Conservation (phyloP, 2,888 invertebrate genomes). For the Embidobia sp. region DNA sequence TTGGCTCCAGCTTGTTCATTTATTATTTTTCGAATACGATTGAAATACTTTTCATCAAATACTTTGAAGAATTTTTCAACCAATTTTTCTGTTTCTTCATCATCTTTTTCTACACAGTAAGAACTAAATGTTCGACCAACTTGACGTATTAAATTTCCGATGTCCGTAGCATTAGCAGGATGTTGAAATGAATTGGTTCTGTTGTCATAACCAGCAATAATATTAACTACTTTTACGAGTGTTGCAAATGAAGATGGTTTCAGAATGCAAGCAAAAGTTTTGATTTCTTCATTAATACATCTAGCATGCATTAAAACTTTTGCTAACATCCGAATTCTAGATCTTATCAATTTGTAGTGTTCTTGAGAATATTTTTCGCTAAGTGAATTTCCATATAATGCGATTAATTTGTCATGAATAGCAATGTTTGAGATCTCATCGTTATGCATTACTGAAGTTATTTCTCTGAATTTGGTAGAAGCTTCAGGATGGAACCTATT, state of each 20-base stretch:
- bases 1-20: conserved; percentile 15
- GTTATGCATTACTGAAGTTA: not conserved
- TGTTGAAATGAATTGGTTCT: conserved; percentile 2
- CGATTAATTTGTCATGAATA: conserved; percentile 6
- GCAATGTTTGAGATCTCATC: not conserved
- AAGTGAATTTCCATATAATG: conserved; percentile 2
- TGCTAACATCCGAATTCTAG: conserved; percentile 10
- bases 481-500: not conserved
- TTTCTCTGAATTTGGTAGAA: not conserved
- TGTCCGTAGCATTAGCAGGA: not conserved
- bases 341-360: not conserved
- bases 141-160: conserved; percentile 19
- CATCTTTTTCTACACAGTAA: not conserved
- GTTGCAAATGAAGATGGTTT: too few species aligned
- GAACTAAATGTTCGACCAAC: not conserved
- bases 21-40: conserved; percentile 5
- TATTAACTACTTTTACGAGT: not conserved
- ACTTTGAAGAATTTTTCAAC: conserved; percentile 19
- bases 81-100: not conserved
- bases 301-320: not conserved
- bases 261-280: too few species aligned
- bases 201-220: not conserved
- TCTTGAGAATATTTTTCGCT: not conserved
- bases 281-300: not conserved
- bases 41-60: conserved; percentile 12